Percentiles rank a stretch among this genome's conserved stretches.
These are phyloP conservation scores for Numida meleagris DNA, from an alignment of 2,113 vertebrate species.

Conservation along the genomic window DNA sequence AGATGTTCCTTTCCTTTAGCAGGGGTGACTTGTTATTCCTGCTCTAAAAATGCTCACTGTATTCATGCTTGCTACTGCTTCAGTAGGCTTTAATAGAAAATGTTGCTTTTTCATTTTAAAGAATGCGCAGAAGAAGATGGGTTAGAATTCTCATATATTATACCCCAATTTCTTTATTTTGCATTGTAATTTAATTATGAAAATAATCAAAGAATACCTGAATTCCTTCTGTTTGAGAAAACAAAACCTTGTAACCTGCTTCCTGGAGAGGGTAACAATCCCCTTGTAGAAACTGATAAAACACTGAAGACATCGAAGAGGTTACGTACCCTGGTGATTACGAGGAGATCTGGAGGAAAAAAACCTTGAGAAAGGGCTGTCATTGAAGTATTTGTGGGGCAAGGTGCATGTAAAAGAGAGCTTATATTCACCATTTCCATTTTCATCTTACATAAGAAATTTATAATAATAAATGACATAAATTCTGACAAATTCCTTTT, in stretches of 20 bases:
- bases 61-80: not conserved
- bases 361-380: not conserved
- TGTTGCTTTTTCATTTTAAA: not conserved
- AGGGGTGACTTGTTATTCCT: accelerated
- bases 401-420: accelerated
- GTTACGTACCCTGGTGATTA: accelerated
- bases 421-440: not conserved
- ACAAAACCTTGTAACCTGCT: not conserved
- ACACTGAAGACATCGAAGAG: not conserved
- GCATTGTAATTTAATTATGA: not conserved
- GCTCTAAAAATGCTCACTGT: not conserved
- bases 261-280: accelerated
- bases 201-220: not conserved
- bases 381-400: not conserved
- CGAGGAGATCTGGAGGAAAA: not conserved
- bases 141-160: not conserved
- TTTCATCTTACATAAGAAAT: accelerated
- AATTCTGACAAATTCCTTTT: not conserved
- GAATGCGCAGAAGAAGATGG: not conserved
- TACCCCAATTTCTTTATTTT: not conserved
- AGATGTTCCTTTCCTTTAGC: not conserved
- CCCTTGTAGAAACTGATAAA: accelerated
- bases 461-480: not conserved
- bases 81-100: not conserved
- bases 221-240: not conserved